phyloP scores from a whole-genome alignment of 2,113 vertebrate species.

The Sinosuthora webbiana region DNA sequence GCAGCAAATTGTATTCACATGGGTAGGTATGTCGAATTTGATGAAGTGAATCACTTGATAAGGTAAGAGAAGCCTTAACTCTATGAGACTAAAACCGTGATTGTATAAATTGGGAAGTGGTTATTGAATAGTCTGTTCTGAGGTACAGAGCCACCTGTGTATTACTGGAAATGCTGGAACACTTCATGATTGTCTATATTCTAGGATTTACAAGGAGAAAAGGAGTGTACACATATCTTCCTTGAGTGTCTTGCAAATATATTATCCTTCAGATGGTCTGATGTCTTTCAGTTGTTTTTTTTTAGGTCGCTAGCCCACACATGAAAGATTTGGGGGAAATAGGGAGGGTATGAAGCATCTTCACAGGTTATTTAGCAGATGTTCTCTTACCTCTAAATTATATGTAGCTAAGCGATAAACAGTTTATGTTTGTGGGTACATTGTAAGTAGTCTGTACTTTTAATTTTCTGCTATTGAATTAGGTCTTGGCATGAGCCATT shows the following conservation, averaged over 20 bases:
- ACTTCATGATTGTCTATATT: accelerated
- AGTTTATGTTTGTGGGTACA: neutral
- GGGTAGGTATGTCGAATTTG: neutral
- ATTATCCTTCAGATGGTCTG: neutral
- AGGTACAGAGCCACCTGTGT: neutral
- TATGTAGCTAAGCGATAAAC: neutral
- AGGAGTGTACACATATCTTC: accelerated
- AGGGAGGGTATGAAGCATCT: neutral
- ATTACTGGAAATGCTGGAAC: neutral
- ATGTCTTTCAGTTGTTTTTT: neutral
- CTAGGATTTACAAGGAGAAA: neutral
- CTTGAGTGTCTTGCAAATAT: neutral
- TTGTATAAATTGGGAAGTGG: neutral
- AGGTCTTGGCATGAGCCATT: neutral
- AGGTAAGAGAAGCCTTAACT: neutral
- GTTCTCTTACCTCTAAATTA: neutral
- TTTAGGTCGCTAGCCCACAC: neutral
- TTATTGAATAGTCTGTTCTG: neutral
- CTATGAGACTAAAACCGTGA: neutral
- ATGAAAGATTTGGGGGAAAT: neutral
- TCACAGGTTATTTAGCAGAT: neutral
- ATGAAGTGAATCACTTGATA: neutral
- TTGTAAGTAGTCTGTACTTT: neutral
- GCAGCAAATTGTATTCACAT: neutral
- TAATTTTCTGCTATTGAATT: neutral